Base-by-base conservation (phyloP, 1,140 invertebrate species). In the Lepidurus arcticus region DNA sequence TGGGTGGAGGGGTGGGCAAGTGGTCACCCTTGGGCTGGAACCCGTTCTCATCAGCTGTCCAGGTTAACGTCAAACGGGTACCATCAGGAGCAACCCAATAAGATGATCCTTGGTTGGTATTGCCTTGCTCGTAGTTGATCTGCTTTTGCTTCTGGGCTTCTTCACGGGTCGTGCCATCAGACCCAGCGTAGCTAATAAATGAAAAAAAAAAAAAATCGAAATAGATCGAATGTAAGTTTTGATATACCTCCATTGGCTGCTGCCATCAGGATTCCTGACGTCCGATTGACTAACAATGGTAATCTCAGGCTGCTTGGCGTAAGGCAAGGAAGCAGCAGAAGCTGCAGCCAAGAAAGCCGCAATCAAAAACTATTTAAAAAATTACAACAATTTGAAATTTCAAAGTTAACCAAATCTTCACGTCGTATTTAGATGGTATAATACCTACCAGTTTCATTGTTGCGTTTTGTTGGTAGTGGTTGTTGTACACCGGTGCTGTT, bases 51-150 rank as follows among this genome's bases (percentile, higher is more conserved):
- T 83, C 82, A 10, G 82, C 82, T 5, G 76, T 74, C 76, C 79
- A 83, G 24, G 78, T 77, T 16, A 83, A 65, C 24, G 78, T 76
- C 34, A 81, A 78, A 16, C 78, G 78, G 13, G 47, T 47, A 42
- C 82, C 82, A 42, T 83, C 82, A 45, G 81, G 79, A 7, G 79
- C 79, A 8, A 79, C 79, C 78, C 81, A 83, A 42, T 74, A 81
- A 24, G 73, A 73, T 10, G 53, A 44, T 81, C 82, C 87, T 85
- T 83, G 88, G 86, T 43, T 85, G 83, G 80, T 77, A 26, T 76
- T 77, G 53, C 79, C 79, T 44, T 73, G 85, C 44, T 88, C 86
- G 80, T 89, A 88, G 24, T 90, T 85, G 1, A 89, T 90, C 13
- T 91, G 34, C 76, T 77, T 77, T n/a, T 77, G 75, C 16, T 47